A percentile compares a stretch with the other conserved stretches of the same genome.
These are phyloP conservation scores for Apodemia duryi DNA, from an alignment of 2,888 invertebrate genomes.

Conservation along the genomic window DNA sequence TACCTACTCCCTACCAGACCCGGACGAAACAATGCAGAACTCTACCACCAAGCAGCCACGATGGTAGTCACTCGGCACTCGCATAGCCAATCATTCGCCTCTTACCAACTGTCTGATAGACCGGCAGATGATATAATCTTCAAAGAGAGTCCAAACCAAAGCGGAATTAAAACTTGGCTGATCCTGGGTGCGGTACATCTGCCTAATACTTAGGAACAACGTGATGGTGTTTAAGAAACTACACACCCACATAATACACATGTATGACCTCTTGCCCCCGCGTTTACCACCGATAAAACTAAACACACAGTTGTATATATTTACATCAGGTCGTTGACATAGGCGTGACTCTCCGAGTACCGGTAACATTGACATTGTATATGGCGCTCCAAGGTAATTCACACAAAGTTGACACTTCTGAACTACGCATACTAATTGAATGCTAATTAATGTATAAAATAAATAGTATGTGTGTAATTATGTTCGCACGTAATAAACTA, in stretches of 20 bases:
- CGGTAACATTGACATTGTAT: constrained; percentile 31
- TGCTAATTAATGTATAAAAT: constrained; percentile 7
- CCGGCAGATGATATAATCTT: too few species aligned
- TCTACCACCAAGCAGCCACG: too few species aligned
- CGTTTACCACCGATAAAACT: background rate
- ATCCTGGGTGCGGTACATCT: too few species aligned
- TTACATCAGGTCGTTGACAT: constrained; percentile 28
- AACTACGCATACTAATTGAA: constrained; percentile 13
- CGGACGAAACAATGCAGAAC: too few species aligned
- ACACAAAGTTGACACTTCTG: constrained; percentile 12
- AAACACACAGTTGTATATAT: constrained; percentile 24
- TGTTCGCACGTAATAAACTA: too few species aligned
- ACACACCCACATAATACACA: background rate
- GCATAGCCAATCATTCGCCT: too few species aligned
- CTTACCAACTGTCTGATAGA: too few species aligned
- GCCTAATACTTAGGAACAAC: too few species aligned
- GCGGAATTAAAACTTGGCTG: too few species aligned
- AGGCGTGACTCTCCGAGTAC: constrained; percentile 31
- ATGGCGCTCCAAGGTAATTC: constrained; percentile 17
- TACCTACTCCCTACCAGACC: too few species aligned
- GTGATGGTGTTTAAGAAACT: background rate
- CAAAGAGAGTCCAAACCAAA: too few species aligned
- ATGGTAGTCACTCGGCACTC: too few species aligned
- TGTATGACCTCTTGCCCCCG: background rate
- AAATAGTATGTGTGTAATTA: constrained; percentile 6